These are phyloP conservation scores for Geodia barretti DNA, from an alignment of 37 sponge, comb jelly and placozoan genomes.

Conservation along the genomic window DNA sequence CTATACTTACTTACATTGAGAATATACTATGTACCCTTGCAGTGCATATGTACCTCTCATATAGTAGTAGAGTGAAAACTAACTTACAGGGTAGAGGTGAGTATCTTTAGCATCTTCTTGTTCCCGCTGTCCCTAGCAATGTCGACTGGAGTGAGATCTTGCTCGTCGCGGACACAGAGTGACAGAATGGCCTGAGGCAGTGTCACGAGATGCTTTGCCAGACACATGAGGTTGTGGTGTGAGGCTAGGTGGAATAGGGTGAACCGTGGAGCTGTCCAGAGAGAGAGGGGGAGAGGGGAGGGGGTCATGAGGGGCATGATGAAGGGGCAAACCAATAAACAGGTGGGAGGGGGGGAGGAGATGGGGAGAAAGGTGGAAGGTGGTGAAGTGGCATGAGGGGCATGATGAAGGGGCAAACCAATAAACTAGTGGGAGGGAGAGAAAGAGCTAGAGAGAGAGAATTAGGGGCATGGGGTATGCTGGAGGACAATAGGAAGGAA, in stretches of 20 bases:
- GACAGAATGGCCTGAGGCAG: constrained; percentile 43
- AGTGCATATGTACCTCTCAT: not conserved
- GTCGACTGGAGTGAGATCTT: constrained; percentile 32
- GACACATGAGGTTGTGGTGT: constrained; percentile 23
- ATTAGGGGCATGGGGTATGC: no score
- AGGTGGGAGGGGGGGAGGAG: not conserved
- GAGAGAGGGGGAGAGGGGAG: no score
- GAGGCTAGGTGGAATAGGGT: constrained; percentile 74
- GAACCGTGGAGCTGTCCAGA: not conserved
- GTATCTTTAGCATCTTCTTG: constrained; percentile 13
- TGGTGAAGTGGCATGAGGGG: not conserved
- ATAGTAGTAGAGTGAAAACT: no score
- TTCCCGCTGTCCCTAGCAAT: constrained; percentile 28
- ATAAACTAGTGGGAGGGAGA: no score
- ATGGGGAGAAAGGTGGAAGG: not conserved
- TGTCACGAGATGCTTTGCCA: constrained; percentile 32
- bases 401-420: no score
- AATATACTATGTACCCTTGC: no score
- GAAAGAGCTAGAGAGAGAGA: no score
- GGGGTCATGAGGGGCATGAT: no score
- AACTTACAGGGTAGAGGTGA: constrained; percentile 31
- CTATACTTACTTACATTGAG: no score
- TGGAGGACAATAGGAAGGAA: no score
- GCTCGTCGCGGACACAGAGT: constrained; percentile 12
- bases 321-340: no score